Base-by-base conservation (phyloP, 2,113 vertebrate genomes). In the cattle (Bos taurus) region DNA sequence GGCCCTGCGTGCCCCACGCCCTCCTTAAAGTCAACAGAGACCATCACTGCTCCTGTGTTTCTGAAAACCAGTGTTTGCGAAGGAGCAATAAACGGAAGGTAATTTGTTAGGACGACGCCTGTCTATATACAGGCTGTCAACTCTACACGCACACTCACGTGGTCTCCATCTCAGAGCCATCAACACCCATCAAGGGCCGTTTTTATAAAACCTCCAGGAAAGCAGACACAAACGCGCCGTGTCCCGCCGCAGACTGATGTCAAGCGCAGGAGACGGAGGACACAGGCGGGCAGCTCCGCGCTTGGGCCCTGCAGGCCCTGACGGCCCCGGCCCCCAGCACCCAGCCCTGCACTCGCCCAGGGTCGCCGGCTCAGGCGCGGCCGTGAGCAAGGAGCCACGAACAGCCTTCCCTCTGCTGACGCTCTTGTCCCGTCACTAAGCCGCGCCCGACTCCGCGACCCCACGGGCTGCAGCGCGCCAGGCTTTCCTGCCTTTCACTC, bases 141-240 rank as follows among this genome's bases (percentile, higher is more conserved):
- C 30, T 30, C 30, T 3, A 67, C 21, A 46, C 13, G 28, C 17
- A 16, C 7, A 23, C 52, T 9, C 78, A 16, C 5, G 0, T 7
- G 23, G 30, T 30, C 60, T 83, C 33, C 60, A 8, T 23, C 54
- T 56, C 15, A 1, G 62, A 40, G 43, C 88, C 23, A 33, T 25
- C 33, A 50, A 40, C 36, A 50, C 4, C 54, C 11, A n/a, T 26
- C 80, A 60, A 52, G 19, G 1, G 19, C 80, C 50, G 15, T 4
- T 17, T 26, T 7, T 5, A 25, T 7, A 85, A 43, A 36, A 12
- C 6, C 40, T 57, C 86, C 28, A 57, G 74, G 50, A 19, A 17
- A 36, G 2, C 3, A 14, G 10, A 8, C 46, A 48, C 9, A 23
- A 16, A 64, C 33, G 10, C 2, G 0, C 59, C 1, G 6, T 0